Evolutionary conservation across 2,888 invertebrate genomes (phyloP).

Genomic region (Myopa tessellatipennis): DNA sequence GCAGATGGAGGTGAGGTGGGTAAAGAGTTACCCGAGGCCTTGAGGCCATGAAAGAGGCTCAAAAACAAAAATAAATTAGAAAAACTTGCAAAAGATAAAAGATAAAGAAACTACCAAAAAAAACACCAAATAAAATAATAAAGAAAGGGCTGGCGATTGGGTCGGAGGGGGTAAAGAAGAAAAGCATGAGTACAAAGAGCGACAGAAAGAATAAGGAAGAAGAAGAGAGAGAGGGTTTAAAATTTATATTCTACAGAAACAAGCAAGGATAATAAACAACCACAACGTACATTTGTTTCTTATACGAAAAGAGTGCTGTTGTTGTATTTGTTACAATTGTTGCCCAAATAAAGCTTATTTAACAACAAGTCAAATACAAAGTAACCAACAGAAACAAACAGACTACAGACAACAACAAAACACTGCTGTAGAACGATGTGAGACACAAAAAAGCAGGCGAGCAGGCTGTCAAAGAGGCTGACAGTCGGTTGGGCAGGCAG

Average conservation of each 20-base stretch:
- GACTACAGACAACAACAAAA: background rate
- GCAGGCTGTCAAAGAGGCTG: background rate
- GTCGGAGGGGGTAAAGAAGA: background rate
- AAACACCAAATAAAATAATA: background rate
- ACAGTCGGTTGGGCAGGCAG: background rate
- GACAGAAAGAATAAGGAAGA: background rate
- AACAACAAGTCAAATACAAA: background rate
- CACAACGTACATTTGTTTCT: background rate
- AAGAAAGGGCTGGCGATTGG: background rate
- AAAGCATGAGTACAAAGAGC: slow-evolving; percentile 1
- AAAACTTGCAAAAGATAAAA: slow-evolving; percentile 6
- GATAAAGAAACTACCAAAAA: slow-evolving; percentile 6
- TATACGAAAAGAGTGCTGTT: background rate
- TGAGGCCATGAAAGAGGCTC: slow-evolving; percentile 21
- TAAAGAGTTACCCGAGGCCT: background rate
- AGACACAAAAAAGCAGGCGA: background rate
- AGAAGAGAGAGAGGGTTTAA: background rate
- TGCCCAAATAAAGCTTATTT: background rate
- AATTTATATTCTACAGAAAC: background rate
- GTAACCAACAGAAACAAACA: background rate
- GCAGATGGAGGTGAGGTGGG: background rate
- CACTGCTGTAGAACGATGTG: background rate
- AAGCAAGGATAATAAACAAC: background rate
- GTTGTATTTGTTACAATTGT: background rate
- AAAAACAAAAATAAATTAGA: slow-evolving; percentile 16